phyloP scores from a whole-genome alignment of 2,797 vertebrate genomes.

The Peromyscus aztecus region DNA sequence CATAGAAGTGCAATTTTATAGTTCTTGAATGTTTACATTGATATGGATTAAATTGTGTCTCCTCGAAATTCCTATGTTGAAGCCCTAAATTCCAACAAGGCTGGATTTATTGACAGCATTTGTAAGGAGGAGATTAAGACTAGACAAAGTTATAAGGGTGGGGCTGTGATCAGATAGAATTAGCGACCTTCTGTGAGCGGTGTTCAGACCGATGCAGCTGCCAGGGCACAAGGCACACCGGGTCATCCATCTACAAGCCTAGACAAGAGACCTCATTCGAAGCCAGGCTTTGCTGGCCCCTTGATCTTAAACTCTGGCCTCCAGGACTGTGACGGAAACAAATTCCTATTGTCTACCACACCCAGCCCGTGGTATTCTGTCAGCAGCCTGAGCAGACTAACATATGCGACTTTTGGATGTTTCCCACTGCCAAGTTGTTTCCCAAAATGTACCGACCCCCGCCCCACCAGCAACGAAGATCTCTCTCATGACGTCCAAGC shows the following conservation, averaged over 20 bases:
- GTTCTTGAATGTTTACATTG: not conserved
- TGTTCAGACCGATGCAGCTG: fast-evolving
- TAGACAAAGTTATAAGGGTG: not conserved
- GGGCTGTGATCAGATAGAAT: not conserved
- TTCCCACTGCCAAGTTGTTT: not conserved
- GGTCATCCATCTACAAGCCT: too few species aligned
- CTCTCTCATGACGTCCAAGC: not conserved
- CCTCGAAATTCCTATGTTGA: not conserved
- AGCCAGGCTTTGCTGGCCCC: not conserved
- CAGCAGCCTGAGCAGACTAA: not conserved
- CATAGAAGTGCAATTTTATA: not conserved
- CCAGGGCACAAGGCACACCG: not conserved
- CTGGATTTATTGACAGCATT: not conserved
- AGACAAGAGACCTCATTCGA: not conserved
- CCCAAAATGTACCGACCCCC: not conserved
- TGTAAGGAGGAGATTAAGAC: not conserved
- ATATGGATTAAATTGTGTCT: not conserved
- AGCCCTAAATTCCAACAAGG: not conserved
- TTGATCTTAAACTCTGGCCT: not conserved
- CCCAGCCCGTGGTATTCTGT: not conserved
- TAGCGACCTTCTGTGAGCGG: not conserved
- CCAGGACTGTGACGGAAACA: not conserved
- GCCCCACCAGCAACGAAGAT: not conserved
- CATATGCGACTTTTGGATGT: not conserved
- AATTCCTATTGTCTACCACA: not conserved